A percentile compares a stretch with the other conserved stretches of the same genome.
These are phyloP conservation scores for Clupea harengus DNA, from an alignment of 2,113 vertebrate genomes.

Conservation along the genomic window DNA sequence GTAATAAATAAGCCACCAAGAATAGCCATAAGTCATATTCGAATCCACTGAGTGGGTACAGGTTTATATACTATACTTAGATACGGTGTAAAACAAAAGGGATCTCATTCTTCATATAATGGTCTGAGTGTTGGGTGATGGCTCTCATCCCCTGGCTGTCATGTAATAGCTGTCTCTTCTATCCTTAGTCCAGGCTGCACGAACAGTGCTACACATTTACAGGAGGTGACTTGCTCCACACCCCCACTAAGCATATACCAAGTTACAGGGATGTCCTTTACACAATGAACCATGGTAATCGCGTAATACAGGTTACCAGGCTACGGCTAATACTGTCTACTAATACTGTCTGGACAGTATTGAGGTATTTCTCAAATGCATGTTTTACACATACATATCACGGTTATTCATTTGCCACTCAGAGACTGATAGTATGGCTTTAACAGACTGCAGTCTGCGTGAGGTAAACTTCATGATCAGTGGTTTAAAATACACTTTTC, in stretches of 20 bases:
- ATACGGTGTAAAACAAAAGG: not conserved
- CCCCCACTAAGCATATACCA: not conserved
- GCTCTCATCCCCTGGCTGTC: not conserved
- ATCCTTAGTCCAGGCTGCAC: not conserved
- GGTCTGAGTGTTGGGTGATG: not conserved
- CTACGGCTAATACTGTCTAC: not conserved
- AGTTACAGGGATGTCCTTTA: not conserved
- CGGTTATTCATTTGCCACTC: not conserved
- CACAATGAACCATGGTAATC: not conserved
- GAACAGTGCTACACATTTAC: not conserved
- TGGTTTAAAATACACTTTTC: not conserved
- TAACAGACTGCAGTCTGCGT: not conserved
- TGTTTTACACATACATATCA: constrained; percentile 7
- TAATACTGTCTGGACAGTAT: not conserved
- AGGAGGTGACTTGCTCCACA: not conserved
- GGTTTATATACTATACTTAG: not conserved
- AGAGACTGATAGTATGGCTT: not conserved
- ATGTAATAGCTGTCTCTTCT: not conserved
- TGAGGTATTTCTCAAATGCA: not conserved
- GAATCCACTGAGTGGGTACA: not conserved
- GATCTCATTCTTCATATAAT: not conserved
- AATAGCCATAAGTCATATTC: not conserved
- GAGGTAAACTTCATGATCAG: not conserved
- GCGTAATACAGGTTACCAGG: not conserved
- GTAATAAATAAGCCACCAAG: not conserved